Base-by-base conservation (phyloP, 1,140 invertebrate species). In the Lysiphlebus fabarum region DNA sequence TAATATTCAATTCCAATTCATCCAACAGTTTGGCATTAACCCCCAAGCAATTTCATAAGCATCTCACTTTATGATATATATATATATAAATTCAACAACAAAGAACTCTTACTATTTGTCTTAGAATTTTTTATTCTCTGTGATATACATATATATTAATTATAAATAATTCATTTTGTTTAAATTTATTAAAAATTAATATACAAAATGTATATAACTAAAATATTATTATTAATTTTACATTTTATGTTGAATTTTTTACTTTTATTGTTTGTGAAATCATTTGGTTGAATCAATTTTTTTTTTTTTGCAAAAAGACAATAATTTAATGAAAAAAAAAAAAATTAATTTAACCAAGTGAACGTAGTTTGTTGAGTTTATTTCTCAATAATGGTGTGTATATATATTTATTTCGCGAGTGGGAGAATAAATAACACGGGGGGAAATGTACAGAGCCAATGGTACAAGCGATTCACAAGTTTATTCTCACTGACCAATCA, bases 1-100 rank as follows among this genome's bases (percentile, higher is more conserved):
- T 76, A 77, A 76, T 75, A 79, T 76, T 78, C 74, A 76, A 78
- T 77, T 75, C 69, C 69, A 76, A 77, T 79, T 76, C 71, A 66
- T 76, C 63, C 68, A 69, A 26, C 17, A 26, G 17, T 26, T 26
- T 26, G 17, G 63, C 34, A 49, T 49, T 49, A 49, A 49, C 47
- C 47, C 14, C 33, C 47, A 17, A 49, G 47, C 47, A 49, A 49
- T 49, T 17, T 26, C 11, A 49, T 33, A 17, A 33, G 26, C 47
- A 49, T 49, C 47, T 33, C 14, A 11, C 14, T 17, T 8, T 49
- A 26, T n/a, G n/a, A n/a, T n/a, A n/a, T 26, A 26, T 26, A 26
- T 4, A 26, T 26, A 7, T 49, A 33, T 9, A 40, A 33, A 17
- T 49, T 49, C 33, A 33, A 49, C 47, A 49, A 49, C 47, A 49